Evolutionary conservation across 2,888 invertebrate species (phyloP).

Genomic region (Zaprionus obscuricornis): DNA sequence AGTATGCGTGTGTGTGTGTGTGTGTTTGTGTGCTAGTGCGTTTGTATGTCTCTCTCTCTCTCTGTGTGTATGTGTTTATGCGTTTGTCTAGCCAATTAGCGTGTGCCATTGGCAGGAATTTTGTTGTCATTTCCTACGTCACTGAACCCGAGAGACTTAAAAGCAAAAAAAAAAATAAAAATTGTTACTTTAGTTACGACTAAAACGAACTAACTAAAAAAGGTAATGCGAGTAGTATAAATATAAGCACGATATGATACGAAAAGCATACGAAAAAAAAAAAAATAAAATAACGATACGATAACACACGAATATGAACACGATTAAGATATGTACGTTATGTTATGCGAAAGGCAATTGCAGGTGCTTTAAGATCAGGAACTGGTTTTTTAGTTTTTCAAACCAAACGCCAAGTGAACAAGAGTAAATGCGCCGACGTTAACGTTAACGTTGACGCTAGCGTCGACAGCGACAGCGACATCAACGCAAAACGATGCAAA

Average conservation of each 20-base stretch:
- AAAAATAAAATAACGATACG: constrained; percentile 1
- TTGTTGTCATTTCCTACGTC: constrained; percentile 71
- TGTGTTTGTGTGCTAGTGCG: constrained; percentile 1
- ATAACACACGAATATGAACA: not conserved
- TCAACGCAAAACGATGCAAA: no score
- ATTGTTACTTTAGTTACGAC: not conserved
- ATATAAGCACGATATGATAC: constrained; percentile 10
- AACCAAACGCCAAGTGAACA: constrained; percentile 41
- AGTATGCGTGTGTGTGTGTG: not conserved
- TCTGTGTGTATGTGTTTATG: not conserved
- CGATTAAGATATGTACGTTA: no score
- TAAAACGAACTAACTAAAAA: constrained; percentile 36
- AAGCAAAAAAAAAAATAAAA: constrained; percentile 14
- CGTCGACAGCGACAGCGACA: not conserved
- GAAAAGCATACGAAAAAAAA: no score
- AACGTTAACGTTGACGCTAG: not conserved
- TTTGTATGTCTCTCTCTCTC: no score
- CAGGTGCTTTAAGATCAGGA: constrained; percentile 71
- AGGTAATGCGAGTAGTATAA: constrained; percentile 41
- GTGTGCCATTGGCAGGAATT: constrained; percentile 59
- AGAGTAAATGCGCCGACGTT: constrained; percentile 47
- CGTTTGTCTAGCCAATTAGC: constrained; percentile 53
- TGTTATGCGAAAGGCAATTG: constrained; percentile 67
- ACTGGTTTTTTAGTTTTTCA: constrained; percentile 61
- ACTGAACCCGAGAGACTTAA: constrained; percentile 58